A percentile compares a stretch with the other conserved stretches of the same genome.
These are phyloP conservation scores for Halictus rubicundus DNA, from an alignment of 1,140 invertebrate genomes.

Conservation along the genomic window DNA sequence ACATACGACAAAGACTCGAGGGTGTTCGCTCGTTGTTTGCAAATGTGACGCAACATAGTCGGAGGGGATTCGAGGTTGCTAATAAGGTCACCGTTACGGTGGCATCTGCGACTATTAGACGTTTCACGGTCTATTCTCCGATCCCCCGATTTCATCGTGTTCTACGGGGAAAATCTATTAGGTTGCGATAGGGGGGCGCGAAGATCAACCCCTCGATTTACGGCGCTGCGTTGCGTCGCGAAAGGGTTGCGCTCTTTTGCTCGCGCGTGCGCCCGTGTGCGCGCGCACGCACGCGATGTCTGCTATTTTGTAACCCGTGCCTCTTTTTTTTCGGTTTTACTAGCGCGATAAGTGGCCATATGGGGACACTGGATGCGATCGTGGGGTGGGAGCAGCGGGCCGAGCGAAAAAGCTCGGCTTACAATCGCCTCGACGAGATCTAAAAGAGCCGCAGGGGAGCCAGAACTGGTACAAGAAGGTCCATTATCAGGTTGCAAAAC, in stretches of 20 bases:
- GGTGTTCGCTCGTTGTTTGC: neutral
- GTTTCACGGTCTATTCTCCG: neutral
- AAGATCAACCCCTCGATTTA: too few relatives aligned
- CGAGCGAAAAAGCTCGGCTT: conserved; percentile 76
- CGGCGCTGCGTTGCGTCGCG: neutral
- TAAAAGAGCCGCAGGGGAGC: conserved; percentile 77
- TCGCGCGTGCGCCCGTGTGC: neutral
- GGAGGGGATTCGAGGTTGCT: neutral
- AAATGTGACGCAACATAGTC: neutral
- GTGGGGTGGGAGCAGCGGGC: conserved; percentile 56
- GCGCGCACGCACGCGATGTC: conserved; percentile 4
- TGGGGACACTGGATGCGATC: conserved; percentile 69
- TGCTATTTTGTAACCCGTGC: conserved; percentile 40
- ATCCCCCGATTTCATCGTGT: neutral
- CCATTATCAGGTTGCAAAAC: conserved; percentile 80
- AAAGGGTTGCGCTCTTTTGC: conserved; percentile 6
- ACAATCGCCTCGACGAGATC: conserved; percentile 77
- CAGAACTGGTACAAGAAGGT: conserved; percentile 71
- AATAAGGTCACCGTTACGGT: neutral
- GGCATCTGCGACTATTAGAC: neutral
- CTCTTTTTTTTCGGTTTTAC: conserved; percentile 63
- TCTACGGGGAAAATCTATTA: neutral
- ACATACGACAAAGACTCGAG: neutral
- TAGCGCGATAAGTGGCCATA: conserved; percentile 73
- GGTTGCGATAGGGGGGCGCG: neutral